Conservation (phyloP, 2,797 vertebrate species). For the Sarcoramphus papa region DNA sequence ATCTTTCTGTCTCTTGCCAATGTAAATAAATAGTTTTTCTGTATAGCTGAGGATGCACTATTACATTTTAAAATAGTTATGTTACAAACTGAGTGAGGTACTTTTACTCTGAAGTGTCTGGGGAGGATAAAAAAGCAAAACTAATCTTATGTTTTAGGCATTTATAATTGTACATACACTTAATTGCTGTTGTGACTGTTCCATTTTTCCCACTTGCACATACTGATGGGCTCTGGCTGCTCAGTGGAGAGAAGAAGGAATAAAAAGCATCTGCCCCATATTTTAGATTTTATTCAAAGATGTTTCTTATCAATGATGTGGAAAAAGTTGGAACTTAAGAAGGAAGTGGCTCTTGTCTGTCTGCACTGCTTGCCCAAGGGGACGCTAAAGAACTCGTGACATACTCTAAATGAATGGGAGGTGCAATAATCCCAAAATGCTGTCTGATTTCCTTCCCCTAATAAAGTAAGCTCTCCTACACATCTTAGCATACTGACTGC, state of each 20-base stretch:
- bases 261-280: background rate
- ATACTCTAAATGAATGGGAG: background rate
- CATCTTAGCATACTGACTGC: too few relatives aligned
- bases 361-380: background rate
- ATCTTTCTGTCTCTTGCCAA: background rate
- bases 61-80: too few relatives aligned
- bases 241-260: background rate
- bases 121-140: background rate
- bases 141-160: background rate
- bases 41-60: background rate
- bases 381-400: background rate
- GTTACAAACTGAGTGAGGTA: background rate
- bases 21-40: background rate
- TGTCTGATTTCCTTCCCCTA: background rate
- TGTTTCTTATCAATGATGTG: background rate
- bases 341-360: background rate
- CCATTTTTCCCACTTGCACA: background rate
- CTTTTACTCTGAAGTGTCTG: background rate
- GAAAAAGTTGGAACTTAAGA: background rate
- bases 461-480: too few relatives aligned
- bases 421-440: too few relatives aligned
- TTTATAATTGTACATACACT: background rate
- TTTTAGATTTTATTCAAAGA: background rate
- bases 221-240: background rate
- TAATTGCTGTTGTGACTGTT: background rate